A percentile compares a stretch with the other conserved stretches of the same genome.
Conservation (phyloP, 2,113 vertebrate genomes). For the Prietella phreatophila region DNA sequence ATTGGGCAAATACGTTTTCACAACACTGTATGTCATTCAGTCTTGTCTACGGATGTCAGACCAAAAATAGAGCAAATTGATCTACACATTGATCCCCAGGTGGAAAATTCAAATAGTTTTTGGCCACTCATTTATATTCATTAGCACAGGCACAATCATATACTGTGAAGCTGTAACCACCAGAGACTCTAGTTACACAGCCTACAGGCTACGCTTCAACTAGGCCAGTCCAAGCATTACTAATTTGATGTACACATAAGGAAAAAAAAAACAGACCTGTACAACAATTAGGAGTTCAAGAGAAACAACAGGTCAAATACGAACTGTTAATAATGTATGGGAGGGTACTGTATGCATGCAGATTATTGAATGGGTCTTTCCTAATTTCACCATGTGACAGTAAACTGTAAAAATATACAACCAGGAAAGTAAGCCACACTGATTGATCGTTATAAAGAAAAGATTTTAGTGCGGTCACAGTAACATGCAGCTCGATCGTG, state of each 20-base stretch:
- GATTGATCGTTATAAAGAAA: not conserved
- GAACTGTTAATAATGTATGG: not conserved
- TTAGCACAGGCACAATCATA: slow-evolving; percentile 22
- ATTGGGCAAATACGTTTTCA: no score
- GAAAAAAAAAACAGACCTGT: not conserved
- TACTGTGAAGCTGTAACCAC: not conserved
- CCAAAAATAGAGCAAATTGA: slow-evolving; percentile 15
- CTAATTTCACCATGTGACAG: not conserved
- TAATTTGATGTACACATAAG: not conserved
- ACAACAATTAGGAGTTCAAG: not conserved
- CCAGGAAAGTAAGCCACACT: not conserved
- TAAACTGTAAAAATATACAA: not conserved
- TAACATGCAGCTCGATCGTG: slow-evolving; percentile 36
- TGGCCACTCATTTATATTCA: slow-evolving; percentile 23
- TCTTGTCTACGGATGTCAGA: slow-evolving; percentile 10
- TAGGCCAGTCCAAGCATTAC: slow-evolving; percentile 16
- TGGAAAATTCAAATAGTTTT: slow-evolving; percentile 19
- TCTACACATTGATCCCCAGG: slow-evolving; percentile 14
- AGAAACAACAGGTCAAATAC: not conserved
- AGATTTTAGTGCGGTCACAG: slow-evolving; percentile 14
- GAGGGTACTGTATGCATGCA: not conserved
- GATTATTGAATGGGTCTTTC: not conserved
- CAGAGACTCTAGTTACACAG: slow-evolving; percentile 11
- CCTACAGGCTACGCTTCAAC: not conserved
- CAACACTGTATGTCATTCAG: not conserved